phyloP scores from a whole-genome alignment of 2,113 vertebrate species.

The Macquaria ambigua region DNA sequence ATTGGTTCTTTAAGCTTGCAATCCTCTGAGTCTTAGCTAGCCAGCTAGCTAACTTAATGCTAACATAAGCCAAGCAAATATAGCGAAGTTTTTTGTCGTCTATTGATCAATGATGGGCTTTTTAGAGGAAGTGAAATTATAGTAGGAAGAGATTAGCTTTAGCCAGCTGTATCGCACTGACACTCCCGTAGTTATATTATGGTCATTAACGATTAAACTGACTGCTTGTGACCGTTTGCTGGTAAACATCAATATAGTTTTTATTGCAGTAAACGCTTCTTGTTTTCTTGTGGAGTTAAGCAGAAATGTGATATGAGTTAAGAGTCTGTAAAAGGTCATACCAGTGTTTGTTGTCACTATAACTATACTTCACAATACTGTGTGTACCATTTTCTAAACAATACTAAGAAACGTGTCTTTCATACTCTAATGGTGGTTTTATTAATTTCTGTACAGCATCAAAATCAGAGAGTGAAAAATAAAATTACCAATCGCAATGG shows the following conservation, averaged over 20 bases:
- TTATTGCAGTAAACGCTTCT: not conserved
- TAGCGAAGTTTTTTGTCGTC: rapidly evolving
- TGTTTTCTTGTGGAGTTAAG: no score
- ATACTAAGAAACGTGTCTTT: not conserved
- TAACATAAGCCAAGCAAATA: not conserved
- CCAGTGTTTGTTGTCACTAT: rapidly evolving
- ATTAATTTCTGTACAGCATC: not conserved
- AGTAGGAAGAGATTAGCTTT: not conserved
- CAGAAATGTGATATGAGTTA: not conserved
- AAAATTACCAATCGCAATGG: not conserved
- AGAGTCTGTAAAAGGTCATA: not conserved
- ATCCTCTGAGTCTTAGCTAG: not conserved
- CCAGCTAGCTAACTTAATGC: not conserved
- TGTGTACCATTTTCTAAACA: not conserved
- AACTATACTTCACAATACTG: not conserved
- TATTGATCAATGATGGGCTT: slow-evolving; percentile 7
- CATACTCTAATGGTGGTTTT: no score
- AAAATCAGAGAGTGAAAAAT: not conserved
- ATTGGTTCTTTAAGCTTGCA: not conserved
- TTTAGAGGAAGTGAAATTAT: slow-evolving; percentile 44
- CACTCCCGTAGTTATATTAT: not conserved
- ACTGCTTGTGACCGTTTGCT: no score
- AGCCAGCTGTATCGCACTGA: not conserved
- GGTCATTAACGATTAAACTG: not conserved
- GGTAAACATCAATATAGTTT: no score